These are phyloP conservation scores for Balaeniceps rex DNA, from an alignment of 2,113 vertebrate species.

Conservation along the genomic window DNA sequence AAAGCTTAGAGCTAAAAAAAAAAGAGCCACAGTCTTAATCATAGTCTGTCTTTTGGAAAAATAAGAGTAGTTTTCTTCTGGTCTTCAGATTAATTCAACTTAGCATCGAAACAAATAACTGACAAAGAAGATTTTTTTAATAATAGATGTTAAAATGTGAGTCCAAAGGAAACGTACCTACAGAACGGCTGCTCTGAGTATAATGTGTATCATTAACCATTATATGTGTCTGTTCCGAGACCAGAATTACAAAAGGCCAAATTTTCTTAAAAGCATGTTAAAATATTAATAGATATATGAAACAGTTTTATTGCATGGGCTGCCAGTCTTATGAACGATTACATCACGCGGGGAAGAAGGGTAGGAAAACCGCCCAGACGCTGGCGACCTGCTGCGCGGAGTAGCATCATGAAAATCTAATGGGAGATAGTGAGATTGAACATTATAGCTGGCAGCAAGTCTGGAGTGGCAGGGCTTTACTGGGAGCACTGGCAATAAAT, in stretches of 20 bases:
- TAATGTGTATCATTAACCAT: conserved; percentile 68
- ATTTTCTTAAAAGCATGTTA: conserved; percentile 87
- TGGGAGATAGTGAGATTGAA: background rate
- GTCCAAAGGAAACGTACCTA: conserved; percentile 47
- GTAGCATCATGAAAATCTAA: background rate
- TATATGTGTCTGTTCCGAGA: conserved; percentile 72
- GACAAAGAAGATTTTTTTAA: conserved; percentile 44
- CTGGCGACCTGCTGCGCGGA: background rate
- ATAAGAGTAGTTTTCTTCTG: background rate
- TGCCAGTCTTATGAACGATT: conserved; percentile 68
- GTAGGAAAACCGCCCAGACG: background rate
- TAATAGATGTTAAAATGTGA: conserved; percentile 69
- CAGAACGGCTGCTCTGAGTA: conserved; percentile 11
- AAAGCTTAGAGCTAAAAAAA: background rate
- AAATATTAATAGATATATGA: conserved; percentile 85
- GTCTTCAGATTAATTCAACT: background rate
- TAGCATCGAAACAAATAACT: conserved; percentile 46
- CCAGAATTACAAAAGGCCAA: conserved; percentile 71
- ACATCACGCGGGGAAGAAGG: conserved; percentile 63
- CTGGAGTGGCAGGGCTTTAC: background rate
- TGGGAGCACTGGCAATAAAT: background rate
- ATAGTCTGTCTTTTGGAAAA: background rate
- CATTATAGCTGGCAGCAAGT: background rate
- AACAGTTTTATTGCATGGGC: conserved; percentile 66
- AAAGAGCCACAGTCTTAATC: background rate